Evolutionary conservation across 2,113 vertebrate species (phyloP).

Genomic region (Chaetodon auriga): DNA sequence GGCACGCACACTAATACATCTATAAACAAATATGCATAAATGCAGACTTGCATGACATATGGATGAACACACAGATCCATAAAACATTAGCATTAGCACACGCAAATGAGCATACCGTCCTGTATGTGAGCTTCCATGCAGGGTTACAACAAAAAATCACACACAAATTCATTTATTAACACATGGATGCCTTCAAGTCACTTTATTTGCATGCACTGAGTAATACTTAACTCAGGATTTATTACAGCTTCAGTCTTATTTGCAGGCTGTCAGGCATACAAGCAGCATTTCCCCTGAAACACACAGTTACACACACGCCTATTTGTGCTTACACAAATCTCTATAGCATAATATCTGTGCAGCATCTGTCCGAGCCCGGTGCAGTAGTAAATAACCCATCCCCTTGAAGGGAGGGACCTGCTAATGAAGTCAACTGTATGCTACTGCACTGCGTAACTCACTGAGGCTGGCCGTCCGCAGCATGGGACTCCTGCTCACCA

Average conservation of each 20-base stretch:
- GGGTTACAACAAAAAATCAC: background rate
- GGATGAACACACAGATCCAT: background rate
- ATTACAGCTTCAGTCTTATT: slow-evolving; percentile 9
- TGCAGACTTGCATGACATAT: slow-evolving; percentile 26
- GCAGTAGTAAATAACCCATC: slow-evolving; percentile 71
- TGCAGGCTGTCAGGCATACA: slow-evolving; percentile 35
- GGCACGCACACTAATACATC: slow-evolving; percentile 36
- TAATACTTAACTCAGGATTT: slow-evolving; percentile 24
- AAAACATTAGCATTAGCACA: background rate
- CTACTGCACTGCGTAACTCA: slow-evolving; percentile 80
- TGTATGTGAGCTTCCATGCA: slow-evolving; percentile 1
- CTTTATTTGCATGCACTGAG: slow-evolving; percentile 32
- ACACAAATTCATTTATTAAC: background rate
- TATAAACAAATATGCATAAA: slow-evolving; percentile 51
- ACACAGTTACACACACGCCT: slow-evolving; percentile 30
- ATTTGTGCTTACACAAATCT: slow-evolving; percentile 47
- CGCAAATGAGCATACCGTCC: background rate
- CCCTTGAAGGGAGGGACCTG: slow-evolving; percentile 67
- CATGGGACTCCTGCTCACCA: slow-evolving; percentile 56
- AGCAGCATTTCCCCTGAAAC: slow-evolving; percentile 24
- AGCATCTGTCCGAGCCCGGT: slow-evolving; percentile 66
- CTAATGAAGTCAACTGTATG: slow-evolving; percentile 79
- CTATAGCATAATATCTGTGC: slow-evolving; percentile 42
- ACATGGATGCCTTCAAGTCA: slow-evolving; percentile 2
- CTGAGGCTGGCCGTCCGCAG: slow-evolving; percentile 55